phyloP scores from a whole-genome alignment of 2,113 vertebrate genomes.

The Saguinus midas region DNA sequence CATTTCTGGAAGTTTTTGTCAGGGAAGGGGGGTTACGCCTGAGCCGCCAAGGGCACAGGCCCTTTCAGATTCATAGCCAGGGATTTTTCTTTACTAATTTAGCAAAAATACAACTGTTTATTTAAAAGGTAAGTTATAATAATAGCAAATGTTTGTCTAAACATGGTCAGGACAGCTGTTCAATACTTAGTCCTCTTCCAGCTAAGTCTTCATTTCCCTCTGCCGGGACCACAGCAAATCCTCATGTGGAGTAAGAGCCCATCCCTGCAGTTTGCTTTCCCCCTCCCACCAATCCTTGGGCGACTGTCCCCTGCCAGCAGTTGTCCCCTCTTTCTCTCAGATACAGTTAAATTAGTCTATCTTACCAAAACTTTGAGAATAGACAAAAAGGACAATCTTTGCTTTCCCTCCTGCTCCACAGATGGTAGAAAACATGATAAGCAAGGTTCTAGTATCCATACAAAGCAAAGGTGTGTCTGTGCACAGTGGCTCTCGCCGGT shows the following conservation, averaged over 20 bases:
- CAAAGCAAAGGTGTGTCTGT: not conserved
- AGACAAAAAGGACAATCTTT: not conserved
- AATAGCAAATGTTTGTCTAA: not conserved
- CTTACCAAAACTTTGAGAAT: not conserved
- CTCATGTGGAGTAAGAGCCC: not conserved
- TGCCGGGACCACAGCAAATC: not conserved
- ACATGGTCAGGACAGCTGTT: not conserved
- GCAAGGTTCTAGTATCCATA: not conserved
- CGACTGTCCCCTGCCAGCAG: not conserved
- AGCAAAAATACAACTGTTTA: not conserved
- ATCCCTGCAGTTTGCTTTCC: not conserved
- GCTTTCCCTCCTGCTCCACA: not conserved
- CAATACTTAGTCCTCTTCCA: not conserved
- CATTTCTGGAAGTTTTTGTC: not conserved
- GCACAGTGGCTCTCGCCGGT: too few species aligned
- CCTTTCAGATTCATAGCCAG: not conserved
- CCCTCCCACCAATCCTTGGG: not conserved
- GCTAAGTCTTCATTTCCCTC: not conserved
- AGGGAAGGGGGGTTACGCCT: not conserved
- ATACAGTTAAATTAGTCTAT: not conserved
- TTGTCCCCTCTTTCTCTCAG: not conserved
- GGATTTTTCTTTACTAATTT: not conserved
- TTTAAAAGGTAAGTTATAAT: not conserved
- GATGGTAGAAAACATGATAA: not conserved
- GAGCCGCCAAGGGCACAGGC: not conserved